phyloP scores from a whole-genome alignment of 2,888 invertebrate species.

The Eutolmus rufibarbis region DNA sequence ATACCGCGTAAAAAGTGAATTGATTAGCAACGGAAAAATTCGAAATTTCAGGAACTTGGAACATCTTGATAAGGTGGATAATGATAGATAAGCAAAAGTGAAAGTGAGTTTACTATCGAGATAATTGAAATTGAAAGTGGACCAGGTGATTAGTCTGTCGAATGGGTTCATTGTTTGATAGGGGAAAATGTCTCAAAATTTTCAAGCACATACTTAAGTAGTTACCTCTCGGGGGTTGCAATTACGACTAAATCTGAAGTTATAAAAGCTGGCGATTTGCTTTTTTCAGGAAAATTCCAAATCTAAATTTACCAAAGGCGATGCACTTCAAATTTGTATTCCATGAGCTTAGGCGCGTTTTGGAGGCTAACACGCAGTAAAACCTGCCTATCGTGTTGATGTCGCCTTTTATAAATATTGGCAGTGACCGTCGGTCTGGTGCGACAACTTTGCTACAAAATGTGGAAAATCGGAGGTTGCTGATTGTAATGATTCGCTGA shows the following conservation, averaged over 20 bases:
- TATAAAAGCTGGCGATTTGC: background rate
- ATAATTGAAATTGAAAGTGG: too few species aligned
- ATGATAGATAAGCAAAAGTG: too few species aligned
- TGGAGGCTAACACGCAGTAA: background rate
- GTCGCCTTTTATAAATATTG: background rate
- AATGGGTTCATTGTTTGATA: too few species aligned
- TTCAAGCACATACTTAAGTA: too few species aligned
- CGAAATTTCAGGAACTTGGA: too few species aligned
- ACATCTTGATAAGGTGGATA: too few species aligned
- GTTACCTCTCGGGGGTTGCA: background rate
- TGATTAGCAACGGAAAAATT: too few species aligned
- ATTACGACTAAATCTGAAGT: background rate
- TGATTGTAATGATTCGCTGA: background rate
- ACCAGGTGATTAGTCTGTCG: too few species aligned
- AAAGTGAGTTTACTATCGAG: too few species aligned
- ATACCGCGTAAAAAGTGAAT: too few species aligned
- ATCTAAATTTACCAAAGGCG: background rate
- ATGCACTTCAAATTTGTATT: background rate
- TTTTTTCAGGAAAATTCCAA: background rate
- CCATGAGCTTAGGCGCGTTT: background rate
- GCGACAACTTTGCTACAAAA: background rate
- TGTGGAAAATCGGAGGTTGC: background rate
- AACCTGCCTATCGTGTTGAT: background rate
- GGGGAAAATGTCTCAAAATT: too few species aligned
- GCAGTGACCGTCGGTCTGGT: background rate